Evolutionary conservation across 2,888 invertebrate species (phyloP).

Genomic region (Apamea crenata): DNA sequence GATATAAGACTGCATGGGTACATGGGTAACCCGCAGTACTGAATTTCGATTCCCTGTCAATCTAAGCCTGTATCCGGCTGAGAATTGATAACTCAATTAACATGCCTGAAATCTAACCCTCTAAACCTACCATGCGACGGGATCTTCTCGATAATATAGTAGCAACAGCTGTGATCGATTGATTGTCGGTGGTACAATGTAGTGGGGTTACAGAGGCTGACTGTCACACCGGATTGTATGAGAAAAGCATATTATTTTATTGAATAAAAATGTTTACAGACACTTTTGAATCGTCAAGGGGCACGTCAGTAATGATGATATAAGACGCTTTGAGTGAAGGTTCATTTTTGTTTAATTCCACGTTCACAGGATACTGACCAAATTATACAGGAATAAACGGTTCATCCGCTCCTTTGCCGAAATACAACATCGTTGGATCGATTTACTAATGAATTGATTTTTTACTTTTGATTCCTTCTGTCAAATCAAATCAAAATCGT

Average conservation of each 20-base stretch:
- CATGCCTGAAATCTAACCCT: slow-evolving; percentile 22
- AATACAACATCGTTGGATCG: too few species aligned
- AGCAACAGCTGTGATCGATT: slow-evolving; percentile 55
- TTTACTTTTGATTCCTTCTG: too few species aligned
- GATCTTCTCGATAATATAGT: slow-evolving; percentile 54
- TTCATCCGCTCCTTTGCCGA: too few species aligned
- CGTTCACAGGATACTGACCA: neutral
- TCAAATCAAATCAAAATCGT: too few species aligned
- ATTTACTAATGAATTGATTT: too few species aligned
- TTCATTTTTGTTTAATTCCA: neutral
- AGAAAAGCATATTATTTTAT: neutral
- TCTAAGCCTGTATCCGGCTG: slow-evolving; percentile 12
- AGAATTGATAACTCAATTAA: slow-evolving; percentile 46
- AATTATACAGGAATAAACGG: too few species aligned
- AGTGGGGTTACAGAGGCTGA: slow-evolving; percentile 23
- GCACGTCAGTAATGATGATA: neutral
- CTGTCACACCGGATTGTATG: slow-evolving; percentile 46
- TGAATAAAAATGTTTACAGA: neutral
- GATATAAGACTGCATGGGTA: neutral
- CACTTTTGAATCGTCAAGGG: neutral
- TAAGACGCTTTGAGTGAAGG: neutral
- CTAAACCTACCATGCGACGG: slow-evolving; percentile 2
- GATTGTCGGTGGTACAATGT: slow-evolving; percentile 43
- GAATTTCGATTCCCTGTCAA: slow-evolving; percentile 1
- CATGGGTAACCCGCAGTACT: neutral